phyloP scores from a whole-genome alignment of 2,113 vertebrate species.

The Ctenomys sociabilis region DNA sequence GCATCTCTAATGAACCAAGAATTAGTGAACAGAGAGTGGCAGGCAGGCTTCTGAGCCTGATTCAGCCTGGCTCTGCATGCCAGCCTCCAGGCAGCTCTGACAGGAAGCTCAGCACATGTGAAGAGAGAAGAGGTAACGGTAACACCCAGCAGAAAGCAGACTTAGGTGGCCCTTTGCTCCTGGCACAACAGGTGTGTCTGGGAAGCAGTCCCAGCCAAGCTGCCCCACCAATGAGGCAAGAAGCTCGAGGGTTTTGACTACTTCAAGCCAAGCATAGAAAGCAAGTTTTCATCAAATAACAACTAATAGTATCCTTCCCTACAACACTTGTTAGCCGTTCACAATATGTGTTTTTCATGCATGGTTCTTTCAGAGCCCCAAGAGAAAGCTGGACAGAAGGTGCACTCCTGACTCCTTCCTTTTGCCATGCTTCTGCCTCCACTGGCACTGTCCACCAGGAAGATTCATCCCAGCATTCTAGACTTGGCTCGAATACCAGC shows the following conservation, averaged over 20 bases:
- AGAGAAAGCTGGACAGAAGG: background rate
- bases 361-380: background rate
- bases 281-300: background rate
- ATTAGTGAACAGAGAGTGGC: background rate
- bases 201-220: background rate
- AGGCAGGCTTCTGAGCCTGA: background rate
- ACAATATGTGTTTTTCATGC: background rate
- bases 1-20: background rate
- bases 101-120: background rate
- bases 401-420: background rate
- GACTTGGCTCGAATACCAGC: background rate
- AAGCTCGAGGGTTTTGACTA: background rate
- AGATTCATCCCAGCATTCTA: background rate
- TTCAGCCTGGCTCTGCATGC: background rate
- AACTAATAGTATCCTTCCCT: background rate
- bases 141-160: background rate
- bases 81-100: background rate
- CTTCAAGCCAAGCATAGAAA: slow-evolving; percentile 34
- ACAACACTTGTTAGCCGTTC: background rate
- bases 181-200: background rate
- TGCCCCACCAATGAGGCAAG: background rate
- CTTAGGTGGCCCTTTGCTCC: background rate
- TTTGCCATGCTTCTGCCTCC: background rate
- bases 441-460: background rate
- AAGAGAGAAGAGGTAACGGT: background rate